phyloP scores from a whole-genome alignment of 2,888 invertebrate genomes.

The Neocrepidodera transversa region DNA sequence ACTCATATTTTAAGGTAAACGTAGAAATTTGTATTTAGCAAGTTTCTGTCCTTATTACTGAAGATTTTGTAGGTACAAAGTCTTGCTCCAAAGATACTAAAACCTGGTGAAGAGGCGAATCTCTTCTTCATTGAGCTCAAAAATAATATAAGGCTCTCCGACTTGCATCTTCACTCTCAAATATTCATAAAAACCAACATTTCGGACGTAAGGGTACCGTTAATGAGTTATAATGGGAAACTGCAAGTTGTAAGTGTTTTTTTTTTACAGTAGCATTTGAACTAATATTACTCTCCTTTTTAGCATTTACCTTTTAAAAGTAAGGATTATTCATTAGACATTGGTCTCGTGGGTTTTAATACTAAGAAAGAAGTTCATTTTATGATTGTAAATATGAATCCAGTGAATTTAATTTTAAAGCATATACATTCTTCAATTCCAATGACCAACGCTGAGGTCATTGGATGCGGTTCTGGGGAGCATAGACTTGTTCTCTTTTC shows the following conservation, averaged over 20 bases:
- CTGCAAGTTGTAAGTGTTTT: conserved; percentile 67
- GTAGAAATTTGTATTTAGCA: no score
- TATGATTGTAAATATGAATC: conserved; percentile 77
- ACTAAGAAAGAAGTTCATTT: conserved; percentile 74
- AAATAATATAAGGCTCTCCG: conserved; percentile 60
- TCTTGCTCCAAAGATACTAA: conserved; percentile 67
- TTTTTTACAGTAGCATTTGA: no score
- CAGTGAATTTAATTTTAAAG: conserved; percentile 71
- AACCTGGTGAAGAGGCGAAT: conserved; percentile 65
- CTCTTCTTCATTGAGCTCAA: conserved; percentile 67
- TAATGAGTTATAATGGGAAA: conserved; percentile 77
- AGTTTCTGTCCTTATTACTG: no score
- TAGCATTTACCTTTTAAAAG: conserved; percentile 57
- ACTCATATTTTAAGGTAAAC: conserved; percentile 48
- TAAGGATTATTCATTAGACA: conserved; percentile 63
- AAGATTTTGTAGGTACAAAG: conserved; percentile 70
- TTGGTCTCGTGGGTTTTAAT: conserved; percentile 72
- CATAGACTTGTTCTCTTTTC: conserved; percentile 53
- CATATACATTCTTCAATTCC: conserved; percentile 69
- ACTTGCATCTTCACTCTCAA: conserved; percentile 68
- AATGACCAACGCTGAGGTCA: conserved; percentile 65
- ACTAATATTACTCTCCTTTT: no score
- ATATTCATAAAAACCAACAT: conserved; percentile 77
- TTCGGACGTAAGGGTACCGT: conserved; percentile 73
- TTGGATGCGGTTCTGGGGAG: conserved; percentile 68